Base-by-base conservation (phyloP, 2,797 vertebrate species). In the Myotis vivesi region DNA sequence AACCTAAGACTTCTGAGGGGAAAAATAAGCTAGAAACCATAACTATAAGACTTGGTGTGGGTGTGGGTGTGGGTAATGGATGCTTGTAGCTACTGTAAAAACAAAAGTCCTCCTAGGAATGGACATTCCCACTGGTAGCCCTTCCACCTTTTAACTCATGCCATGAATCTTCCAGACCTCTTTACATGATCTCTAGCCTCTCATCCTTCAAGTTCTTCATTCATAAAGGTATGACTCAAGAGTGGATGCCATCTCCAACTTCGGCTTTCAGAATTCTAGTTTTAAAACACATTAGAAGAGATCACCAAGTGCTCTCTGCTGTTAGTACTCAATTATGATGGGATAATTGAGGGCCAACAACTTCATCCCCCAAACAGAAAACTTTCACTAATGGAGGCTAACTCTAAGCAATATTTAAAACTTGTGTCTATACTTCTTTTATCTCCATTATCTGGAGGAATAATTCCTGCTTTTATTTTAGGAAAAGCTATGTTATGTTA, bases 361-460 rank as follows among this genome's bases (percentile, higher is more conserved):
- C 81, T 87, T 85, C 28, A 25, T 79, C 51, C 8, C 2, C n/a
- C 30, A 90, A 92, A 77, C 0, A 51, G 20, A 12, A 83, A 86
- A 79, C 13, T 85, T 88, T 57, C 46, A 85, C 38, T 64, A 81
- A 86, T 71, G 11, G 38, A 46, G 8, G 23, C 5, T 53, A 22
- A 88, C 44, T 92, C 51, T 82, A 75, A 95, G 16, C 19, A 59
- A 53, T 57, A 8, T 94, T 89, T n/a, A 75, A 92, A 93, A 87
- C 55, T 6, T 12, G 44, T 33, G 5, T 5, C 55, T 62, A 51
- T 5, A 30, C 7, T 68, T 25, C 23, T 80, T 81, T 83, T 44
- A 64, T 73, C 53, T 81, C 28, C 12, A 94, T 86, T 87, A n/a
- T 85, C 62, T 79, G 23, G 68, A 82, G 59, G 64, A 85, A 79